Evolutionary conservation across 2,888 invertebrate genomes (phyloP).

Genomic region (Drosophila lutescens): DNA sequence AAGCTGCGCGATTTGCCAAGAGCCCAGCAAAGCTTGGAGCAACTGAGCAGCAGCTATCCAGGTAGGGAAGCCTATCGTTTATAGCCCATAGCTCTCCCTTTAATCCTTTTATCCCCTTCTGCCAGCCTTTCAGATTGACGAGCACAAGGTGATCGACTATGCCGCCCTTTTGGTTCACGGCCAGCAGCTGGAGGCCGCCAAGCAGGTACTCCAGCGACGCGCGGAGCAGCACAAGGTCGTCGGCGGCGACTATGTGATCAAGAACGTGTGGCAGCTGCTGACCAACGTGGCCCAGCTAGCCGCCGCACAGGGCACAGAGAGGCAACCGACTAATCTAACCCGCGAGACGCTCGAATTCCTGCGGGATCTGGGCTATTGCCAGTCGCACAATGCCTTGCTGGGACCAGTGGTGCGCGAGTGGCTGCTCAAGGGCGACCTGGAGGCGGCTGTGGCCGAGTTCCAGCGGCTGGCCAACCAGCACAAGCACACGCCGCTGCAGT

Average conservation of each 20-base stretch:
- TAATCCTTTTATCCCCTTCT: not conserved
- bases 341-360: slow-evolving; percentile 86
- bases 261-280: slow-evolving; percentile 87
- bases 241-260: slow-evolving; percentile 85
- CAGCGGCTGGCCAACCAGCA: slow-evolving; percentile 85
- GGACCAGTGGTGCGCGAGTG: slow-evolving; percentile 88
- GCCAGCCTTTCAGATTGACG: slow-evolving; percentile 87
- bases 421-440: slow-evolving; percentile 82
- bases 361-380: slow-evolving; percentile 85
- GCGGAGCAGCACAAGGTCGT: slow-evolving; percentile 83
- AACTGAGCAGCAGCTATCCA: slow-evolving; percentile 85
- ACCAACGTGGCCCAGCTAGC: slow-evolving; percentile 85
- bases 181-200: slow-evolving; percentile 74
- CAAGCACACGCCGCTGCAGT: slow-evolving; percentile 87
- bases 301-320: slow-evolving; percentile 60
- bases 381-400: slow-evolving; percentile 85
- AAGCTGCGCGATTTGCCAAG: slow-evolving; percentile 86
- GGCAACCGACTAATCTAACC: slow-evolving; percentile 82
- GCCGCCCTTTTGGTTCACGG: slow-evolving; percentile 86
- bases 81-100: too few relatives aligned
- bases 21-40: slow-evolving; percentile 85
- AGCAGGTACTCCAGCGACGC: slow-evolving; percentile 85
- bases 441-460: slow-evolving; percentile 86
- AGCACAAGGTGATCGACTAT: slow-evolving; percentile 88
- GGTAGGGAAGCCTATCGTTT: slow-evolving; percentile 59